Evolutionary conservation across 2,888 invertebrate species (phyloP).

Genomic region (Cerastis rubricosa): DNA sequence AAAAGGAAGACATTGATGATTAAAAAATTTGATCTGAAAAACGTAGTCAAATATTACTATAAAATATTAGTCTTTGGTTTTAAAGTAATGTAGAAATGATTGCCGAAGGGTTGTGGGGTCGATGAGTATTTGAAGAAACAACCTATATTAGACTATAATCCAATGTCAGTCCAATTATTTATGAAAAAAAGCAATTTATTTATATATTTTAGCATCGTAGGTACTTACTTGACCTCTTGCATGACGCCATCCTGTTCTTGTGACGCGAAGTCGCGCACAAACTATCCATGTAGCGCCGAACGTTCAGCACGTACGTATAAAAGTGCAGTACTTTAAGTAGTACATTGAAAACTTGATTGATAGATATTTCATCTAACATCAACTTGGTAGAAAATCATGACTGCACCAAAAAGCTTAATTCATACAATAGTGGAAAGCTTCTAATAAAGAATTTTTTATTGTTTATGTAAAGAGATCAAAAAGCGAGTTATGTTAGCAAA

Average conservation of each 20-base stretch:
- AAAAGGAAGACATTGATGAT: constrained; percentile 82
- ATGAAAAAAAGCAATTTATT: constrained; percentile 66
- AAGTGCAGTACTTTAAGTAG: constrained; percentile 56
- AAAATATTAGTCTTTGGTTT: constrained; percentile 87
- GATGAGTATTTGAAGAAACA: constrained; percentile 82
- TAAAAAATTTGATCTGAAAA: constrained; percentile 72
- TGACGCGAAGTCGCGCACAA: constrained; percentile 57
- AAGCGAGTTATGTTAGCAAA: constrained; percentile 60
- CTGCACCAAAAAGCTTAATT: constrained; percentile 60
- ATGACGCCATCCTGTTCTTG: constrained; percentile 75
- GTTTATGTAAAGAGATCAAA: constrained; percentile 45
- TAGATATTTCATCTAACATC: constrained; percentile 50
- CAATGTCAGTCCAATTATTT: constrained; percentile 82
- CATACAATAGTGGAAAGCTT: constrained; percentile 55
- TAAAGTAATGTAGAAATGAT: constrained; percentile 78
- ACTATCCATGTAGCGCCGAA: constrained; percentile 61
- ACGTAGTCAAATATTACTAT: constrained; percentile 78
- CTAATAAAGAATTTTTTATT: constrained; percentile 26
- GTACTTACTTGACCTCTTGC: constrained; percentile 79
- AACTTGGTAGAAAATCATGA: constrained; percentile 49
- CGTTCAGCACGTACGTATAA: constrained; percentile 53
- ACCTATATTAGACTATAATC: constrained; percentile 80
- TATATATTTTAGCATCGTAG: constrained; percentile 71
- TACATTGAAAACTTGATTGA: constrained; percentile 48
- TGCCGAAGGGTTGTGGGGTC: constrained; percentile 81